These are phyloP conservation scores for Crossaster papposus DNA, from an alignment of 53 echinoderm and acorn worm species.

Conservation along the genomic window DNA sequence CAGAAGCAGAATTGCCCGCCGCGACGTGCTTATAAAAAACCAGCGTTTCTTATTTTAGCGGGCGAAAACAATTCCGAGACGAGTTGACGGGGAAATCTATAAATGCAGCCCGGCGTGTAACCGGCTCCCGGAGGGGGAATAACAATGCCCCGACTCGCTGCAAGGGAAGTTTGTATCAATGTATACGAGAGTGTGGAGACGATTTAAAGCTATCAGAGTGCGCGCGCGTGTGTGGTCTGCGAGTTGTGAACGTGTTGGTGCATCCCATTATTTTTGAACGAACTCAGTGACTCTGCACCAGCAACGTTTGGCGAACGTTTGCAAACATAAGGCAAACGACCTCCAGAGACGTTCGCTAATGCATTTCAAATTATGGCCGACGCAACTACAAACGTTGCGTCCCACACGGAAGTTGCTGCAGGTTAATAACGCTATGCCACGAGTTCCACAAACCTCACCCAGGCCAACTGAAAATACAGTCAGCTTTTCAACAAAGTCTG, in stretches of 20 bases:
- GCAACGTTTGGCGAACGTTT: too few species aligned
- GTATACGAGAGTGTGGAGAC: neutral
- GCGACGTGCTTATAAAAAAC: slow-evolving; percentile 10
- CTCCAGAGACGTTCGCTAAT: too few species aligned
- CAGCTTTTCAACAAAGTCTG: too few species aligned
- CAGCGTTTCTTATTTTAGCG: slow-evolving; percentile 30
- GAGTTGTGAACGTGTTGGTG: neutral
- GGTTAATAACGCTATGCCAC: too few species aligned
- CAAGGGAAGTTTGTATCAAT: neutral
- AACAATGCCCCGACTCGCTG: neutral
- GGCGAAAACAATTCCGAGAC: slow-evolving; percentile 7
- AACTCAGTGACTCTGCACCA: too few species aligned
- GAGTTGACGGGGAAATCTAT: slow-evolving; percentile 34
- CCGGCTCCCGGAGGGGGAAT: neutral
- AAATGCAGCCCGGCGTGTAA: neutral
- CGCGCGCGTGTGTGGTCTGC: neutral
- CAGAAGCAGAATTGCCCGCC: neutral
- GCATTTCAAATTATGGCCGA: too few species aligned
- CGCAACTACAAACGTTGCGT: too few species aligned
- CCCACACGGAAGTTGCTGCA: too few species aligned
- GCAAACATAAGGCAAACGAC: too few species aligned
- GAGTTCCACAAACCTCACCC: too few species aligned
- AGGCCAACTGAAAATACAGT: too few species aligned
- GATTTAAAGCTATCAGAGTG: neutral
- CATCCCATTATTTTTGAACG: too few species aligned